These are phyloP conservation scores for Sylvietta virens DNA, from an alignment of 2,113 vertebrate genomes.

Conservation along the genomic window DNA sequence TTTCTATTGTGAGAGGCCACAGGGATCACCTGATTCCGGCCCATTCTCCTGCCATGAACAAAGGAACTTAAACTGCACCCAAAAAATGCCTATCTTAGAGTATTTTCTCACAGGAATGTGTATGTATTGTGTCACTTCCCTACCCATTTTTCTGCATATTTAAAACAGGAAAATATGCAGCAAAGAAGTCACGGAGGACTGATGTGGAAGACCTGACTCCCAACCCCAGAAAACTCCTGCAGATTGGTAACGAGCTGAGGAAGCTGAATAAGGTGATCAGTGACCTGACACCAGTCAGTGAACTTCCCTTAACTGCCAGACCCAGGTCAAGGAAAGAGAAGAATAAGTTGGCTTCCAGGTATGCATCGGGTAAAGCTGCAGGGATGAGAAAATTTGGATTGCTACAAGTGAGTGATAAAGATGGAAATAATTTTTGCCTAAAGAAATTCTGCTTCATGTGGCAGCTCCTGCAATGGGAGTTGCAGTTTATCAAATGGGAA, in stretches of 20 bases:
- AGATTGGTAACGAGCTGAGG: constrained; percentile 93
- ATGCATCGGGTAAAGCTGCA: background rate
- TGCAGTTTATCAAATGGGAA: background rate
- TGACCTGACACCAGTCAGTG: constrained; percentile 95
- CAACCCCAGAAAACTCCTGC: constrained; percentile 93
- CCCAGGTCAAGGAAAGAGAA: constrained; percentile 97
- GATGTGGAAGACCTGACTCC: constrained; percentile 98
- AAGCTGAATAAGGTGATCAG: constrained; percentile 98
- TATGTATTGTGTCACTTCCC: background rate
- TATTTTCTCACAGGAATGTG: background rate
- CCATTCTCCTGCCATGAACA: constrained; percentile 1
- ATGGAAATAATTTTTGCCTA: background rate
- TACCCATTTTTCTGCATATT: background rate
- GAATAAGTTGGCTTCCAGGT: constrained; percentile 98
- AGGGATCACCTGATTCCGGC: background rate
- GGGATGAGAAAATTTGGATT: background rate
- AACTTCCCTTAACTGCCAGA: constrained; percentile 92
- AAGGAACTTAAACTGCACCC: background rate
- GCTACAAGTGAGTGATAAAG: background rate
- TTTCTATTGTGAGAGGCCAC: background rate
- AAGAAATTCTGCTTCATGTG: background rate
- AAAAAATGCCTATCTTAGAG: background rate
- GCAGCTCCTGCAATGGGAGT: background rate
- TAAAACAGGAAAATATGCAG: constrained; percentile 87
- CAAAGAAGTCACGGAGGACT: constrained; percentile 96